A percentile compares a stretch with the other conserved stretches of the same genome.
Evolutionary conservation across 2,888 invertebrate genomes (phyloP).

Genomic region (Chelonus formosanus): DNA sequence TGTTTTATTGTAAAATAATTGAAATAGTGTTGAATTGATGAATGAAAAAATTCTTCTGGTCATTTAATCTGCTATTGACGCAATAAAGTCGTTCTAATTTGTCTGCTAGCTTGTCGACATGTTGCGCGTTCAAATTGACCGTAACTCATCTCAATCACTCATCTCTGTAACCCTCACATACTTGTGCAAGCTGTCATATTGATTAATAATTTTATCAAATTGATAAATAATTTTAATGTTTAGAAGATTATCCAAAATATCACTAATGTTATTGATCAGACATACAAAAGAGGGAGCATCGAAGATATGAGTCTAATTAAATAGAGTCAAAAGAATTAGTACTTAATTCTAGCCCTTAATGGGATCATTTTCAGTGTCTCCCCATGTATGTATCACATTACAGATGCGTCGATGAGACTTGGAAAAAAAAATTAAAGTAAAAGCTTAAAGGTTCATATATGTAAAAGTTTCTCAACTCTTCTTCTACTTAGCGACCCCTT

Average conservation of each 20-base stretch:
- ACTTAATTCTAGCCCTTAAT: too few species aligned
- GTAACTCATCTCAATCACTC: constrained; percentile 31
- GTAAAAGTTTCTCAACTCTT: constrained; percentile 21
- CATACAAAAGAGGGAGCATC: too few species aligned
- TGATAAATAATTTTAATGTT: too few species aligned
- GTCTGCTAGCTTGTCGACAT: background rate
- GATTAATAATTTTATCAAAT: too few species aligned
- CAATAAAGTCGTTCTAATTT: constrained; percentile 15
- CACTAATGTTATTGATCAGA: background rate
- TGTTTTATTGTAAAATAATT: background rate
- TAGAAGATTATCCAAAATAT: too few species aligned
- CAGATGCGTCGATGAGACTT: too few species aligned
- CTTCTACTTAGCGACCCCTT: constrained; percentile 37
- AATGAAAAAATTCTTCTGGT: background rate
- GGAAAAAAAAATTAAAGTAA: background rate
- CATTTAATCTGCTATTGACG: constrained; percentile 12
- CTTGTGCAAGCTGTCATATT: too few species aligned
- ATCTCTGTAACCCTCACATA: background rate
- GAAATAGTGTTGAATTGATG: background rate
- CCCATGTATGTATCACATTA: background rate
- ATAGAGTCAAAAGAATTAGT: too few species aligned
- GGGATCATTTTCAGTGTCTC: too few species aligned
- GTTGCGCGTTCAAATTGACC: constrained; percentile 30
- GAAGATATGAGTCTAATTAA: too few species aligned
- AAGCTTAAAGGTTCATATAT: constrained; percentile 13